Percentiles rank a stretch among this genome's conserved stretches.
Evolutionary conservation across 2,797 vertebrate genomes (phyloP).

Genomic region (Dromococcyx pavoninus): DNA sequence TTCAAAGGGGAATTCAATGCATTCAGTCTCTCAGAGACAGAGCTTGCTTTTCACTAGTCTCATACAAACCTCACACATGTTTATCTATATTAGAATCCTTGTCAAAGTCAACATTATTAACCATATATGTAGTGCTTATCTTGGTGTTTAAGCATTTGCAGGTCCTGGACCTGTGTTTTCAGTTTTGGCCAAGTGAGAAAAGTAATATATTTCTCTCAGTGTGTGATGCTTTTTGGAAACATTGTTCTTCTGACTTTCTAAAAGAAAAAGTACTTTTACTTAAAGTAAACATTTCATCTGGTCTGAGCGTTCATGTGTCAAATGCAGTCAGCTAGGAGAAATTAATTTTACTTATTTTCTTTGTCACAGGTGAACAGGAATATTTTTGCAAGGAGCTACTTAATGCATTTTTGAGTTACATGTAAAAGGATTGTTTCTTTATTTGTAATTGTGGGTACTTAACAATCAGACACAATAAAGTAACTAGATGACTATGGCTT

Average conservation of each 20-base stretch:
- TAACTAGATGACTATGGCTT: conserved; percentile 2
- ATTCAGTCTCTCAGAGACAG: neutral
- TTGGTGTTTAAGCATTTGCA: neutral
- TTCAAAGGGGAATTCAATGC: neutral
- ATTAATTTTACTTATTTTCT: neutral
- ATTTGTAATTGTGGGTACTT: conserved; percentile 17
- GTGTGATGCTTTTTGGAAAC: neutral
- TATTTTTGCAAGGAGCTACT: neutral
- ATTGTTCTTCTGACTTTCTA: neutral
- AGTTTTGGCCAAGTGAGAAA: neutral
- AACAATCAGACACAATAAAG: conserved; percentile 13
- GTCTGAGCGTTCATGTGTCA: neutral
- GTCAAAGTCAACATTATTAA: neutral
- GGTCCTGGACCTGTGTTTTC: neutral
- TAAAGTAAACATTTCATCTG: neutral
- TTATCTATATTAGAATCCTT: neutral
- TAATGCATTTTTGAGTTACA: neutral
- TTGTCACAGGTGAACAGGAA: neutral
- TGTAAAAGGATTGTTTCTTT: neutral
- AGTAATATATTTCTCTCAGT: neutral
- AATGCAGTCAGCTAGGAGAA: neutral
- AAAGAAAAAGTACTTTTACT: neutral
- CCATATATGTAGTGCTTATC: neutral
- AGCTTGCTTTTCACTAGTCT: neutral
- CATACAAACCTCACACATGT: neutral